These are phyloP conservation scores for Coelogynopora nodosa DNA, from an alignment of 2,888 invertebrate genomes.

Conservation along the genomic window DNA sequence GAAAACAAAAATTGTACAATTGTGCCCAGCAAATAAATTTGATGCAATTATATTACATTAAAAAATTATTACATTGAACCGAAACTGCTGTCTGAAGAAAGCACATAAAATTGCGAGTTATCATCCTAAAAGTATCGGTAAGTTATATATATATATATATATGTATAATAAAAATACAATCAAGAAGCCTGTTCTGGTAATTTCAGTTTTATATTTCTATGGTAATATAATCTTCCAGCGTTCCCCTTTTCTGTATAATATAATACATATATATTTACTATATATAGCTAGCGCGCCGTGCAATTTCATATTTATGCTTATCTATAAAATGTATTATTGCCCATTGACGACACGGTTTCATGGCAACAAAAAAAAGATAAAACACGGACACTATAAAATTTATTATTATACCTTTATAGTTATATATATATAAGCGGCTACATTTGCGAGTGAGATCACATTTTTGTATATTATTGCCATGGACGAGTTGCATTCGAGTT, in stretches of 20 bases:
- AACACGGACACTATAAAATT: neutral
- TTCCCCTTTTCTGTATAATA: too few relatives aligned
- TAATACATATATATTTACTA: neutral
- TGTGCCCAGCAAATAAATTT: too few relatives aligned
- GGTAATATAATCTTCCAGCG: neutral
- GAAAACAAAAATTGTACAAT: too few relatives aligned
- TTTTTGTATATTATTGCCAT: too few relatives aligned
- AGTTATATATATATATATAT: conserved; percentile 28
- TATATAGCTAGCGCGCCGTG: neutral
- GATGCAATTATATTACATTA: too few relatives aligned
- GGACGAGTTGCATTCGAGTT: too few relatives aligned
- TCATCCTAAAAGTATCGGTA: neutral
- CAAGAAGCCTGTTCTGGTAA: conserved; percentile 1
- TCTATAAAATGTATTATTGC: conserved; percentile 22
- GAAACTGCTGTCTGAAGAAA: too few relatives aligned
- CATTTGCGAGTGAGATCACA: neutral
- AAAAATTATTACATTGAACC: too few relatives aligned
- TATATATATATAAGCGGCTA: neutral
- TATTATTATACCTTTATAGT: neutral
- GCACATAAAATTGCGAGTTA: too few relatives aligned
- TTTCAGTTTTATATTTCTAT: conserved; percentile 12
- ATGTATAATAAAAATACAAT: conserved; percentile 14
- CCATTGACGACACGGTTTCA: neutral
- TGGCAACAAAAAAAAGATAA: conserved; percentile 3
- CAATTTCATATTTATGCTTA: conserved; percentile 6